Evolutionary conservation across 2,888 invertebrate species (phyloP), one percentile per base, ranked within the genome.

Genomic region (Xestia xanthographa): DNA sequence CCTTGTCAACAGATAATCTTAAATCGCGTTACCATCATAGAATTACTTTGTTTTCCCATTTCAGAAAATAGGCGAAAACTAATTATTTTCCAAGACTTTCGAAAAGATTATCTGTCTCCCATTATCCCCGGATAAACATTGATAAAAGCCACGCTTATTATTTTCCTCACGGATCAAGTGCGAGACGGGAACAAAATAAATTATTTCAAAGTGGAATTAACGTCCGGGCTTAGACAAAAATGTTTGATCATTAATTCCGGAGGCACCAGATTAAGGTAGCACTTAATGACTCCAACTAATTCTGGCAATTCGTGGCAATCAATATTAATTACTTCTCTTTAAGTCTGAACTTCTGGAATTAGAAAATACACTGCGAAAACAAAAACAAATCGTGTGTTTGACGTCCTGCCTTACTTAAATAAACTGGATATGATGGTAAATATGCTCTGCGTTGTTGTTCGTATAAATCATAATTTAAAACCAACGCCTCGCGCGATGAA

Each of bases 231-330:
- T 1, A 58, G 45, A 81, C 67, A 58, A 72, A 65, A 81, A 81
- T 79, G 20, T 69, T 75, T 75, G 45, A 68, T 82, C 75, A 68
- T 82, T 79, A 81, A 75, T 79, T 53, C 75, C 8, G 62, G 41
- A 50, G 58, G n/a, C 34, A 75, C 43, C 74, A 68, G 63, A 67
- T 68, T 45, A 75, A 45, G 68, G 22, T 69, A 22, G 41, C 56
- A 62, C 43, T 56, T 80, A 80, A 79, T 80, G 76, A 82, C 50
- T 60, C 50, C 34, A 14, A 50, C 67, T 81, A 75, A 65, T 75
- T 81, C n/a, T 34, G 53, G 60, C 43, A 66, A 45, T 60, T 70
- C n/a, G 43, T 65, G 20, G 56, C 38, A 77, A 80, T 82, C 26
- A 72, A 77, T 66, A 68, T 82, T 71, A 80, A 77, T 72, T 53